phyloP scores from a whole-genome alignment of 2,888 invertebrate genomes.

The Callyntrura sp. region DNA sequence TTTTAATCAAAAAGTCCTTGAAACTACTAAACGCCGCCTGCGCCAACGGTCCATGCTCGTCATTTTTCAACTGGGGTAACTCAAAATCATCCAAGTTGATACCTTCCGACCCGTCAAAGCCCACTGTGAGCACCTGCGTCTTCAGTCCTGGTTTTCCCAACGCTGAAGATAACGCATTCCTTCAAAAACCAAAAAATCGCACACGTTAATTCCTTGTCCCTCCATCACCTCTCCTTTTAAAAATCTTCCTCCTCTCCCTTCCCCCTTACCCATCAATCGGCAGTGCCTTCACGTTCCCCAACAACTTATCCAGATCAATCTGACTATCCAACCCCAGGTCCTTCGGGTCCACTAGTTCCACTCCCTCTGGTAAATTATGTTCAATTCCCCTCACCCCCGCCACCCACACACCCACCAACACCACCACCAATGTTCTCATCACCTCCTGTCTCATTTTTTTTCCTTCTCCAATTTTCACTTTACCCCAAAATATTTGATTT shows the following conservation, averaged over 20 bases:
- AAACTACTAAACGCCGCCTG: slow-evolving; percentile 63
- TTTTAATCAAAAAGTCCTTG: slow-evolving; percentile 73
- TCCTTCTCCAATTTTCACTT: too few relatives aligned
- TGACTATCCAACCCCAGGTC: slow-evolving; percentile 68
- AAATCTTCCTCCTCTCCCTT: too few relatives aligned
- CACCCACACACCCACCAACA: background rate
- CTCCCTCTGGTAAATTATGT: slow-evolving; percentile 66
- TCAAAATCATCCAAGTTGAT: slow-evolving; percentile 78
- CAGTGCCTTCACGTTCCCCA: slow-evolving; percentile 74
- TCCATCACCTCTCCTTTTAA: too few relatives aligned
- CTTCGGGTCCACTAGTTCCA: slow-evolving; percentile 77
- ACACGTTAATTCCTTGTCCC: too few relatives aligned
- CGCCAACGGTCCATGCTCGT: slow-evolving; percentile 57
- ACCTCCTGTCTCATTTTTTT: too few relatives aligned
- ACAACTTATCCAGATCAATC: slow-evolving; percentile 74
- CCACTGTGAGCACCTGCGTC: slow-evolving; percentile 76
- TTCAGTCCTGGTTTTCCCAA: slow-evolving; percentile 69
- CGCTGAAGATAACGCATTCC: slow-evolving; percentile 48
- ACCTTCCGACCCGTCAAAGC: slow-evolving; percentile 76
- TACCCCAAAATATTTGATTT: too few relatives aligned
- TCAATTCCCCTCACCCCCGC: slow-evolving; percentile 18
- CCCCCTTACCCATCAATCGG: slow-evolving; percentile 62
- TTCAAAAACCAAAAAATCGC: background rate
- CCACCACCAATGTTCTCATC: too few relatives aligned
- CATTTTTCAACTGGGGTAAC: slow-evolving; percentile 62